These are phyloP conservation scores for Ormyrus thymus DNA, from an alignment of 2,888 invertebrate genomes.

Conservation along the genomic window DNA sequence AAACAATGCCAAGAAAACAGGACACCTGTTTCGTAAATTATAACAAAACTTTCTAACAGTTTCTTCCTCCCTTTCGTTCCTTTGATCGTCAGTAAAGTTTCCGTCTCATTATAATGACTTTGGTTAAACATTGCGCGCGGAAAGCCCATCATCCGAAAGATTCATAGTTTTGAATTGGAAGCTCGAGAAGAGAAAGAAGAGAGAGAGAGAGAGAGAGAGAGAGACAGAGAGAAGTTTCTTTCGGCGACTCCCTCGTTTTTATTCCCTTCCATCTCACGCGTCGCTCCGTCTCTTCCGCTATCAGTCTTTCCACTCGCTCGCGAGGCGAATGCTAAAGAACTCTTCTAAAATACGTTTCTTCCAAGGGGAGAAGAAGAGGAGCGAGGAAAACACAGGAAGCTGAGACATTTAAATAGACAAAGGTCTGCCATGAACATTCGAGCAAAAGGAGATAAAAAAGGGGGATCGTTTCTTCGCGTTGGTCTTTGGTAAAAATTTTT, in stretches of 20 bases:
- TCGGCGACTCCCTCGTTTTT: constrained; percentile 7
- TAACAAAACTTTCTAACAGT: constrained; percentile 51
- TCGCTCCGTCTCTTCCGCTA: constrained; percentile 39
- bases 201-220: no score
- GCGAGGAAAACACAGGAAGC: not conserved
- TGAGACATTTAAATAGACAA: constrained; percentile 50
- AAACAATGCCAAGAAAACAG: constrained; percentile 1
- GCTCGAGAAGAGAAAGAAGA: not conserved
- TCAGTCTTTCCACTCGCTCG: constrained; percentile 45
- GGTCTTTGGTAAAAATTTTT: constrained; percentile 57
- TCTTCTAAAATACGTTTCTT: constrained; percentile 41
- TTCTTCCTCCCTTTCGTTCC: not conserved
- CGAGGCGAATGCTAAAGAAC: constrained; percentile 49
- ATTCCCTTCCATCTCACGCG: constrained; percentile 12
- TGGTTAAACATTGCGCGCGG: constrained; percentile 50
- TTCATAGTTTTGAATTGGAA: constrained; percentile 49
- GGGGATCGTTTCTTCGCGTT: constrained; percentile 35
- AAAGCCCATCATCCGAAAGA: constrained; percentile 41
- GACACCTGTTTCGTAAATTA: constrained; percentile 46
- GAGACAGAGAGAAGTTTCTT: not conserved
- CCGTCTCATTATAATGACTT: constrained; percentile 55
- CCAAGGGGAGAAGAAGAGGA: not conserved
- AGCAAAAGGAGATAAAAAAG: constrained; percentile 31
- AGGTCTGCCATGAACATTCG: constrained; percentile 50
- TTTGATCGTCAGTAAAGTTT: constrained; percentile 33